Evolutionary conservation across 1,140 invertebrate species (phyloP), one percentile per base, ranked within the genome.

Genomic region (Pseudomyrmex flavicornis): DNA sequence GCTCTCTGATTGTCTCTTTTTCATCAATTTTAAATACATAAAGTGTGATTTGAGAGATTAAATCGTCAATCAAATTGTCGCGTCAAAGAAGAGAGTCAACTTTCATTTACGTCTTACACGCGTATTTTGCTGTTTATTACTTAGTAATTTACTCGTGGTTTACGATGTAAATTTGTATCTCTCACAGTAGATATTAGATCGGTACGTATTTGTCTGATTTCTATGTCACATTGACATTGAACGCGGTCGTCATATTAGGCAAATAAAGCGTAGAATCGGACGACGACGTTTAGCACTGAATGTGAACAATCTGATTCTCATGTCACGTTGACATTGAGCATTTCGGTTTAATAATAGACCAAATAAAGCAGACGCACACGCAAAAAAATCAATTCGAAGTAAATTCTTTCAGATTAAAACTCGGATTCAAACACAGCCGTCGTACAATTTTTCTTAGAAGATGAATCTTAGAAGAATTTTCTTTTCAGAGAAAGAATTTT

Each of bases 281-380:
- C 12, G 61, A 1, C n/a, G n/a, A n/a, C 35, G 35, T 68, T 76
- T 50, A 44, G n/a, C 12, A 10, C n/a, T 26, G 10, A 22, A 61
- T 20, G 20, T 26, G 58, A 46, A 5, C 62, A 66, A 76, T 68
- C 26, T 77, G 62, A 77, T 68, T 68, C 17, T 77, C 61, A 66
- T 56, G 74, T 77, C 74, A 77, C 74, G 74, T 77, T 77, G 48
- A 68, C 74, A 76, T 66, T 77, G 62, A 77, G 66, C 17, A 77
- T 44, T 48, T 68, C 20, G 61, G 4, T 35, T 35, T 35, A 35
- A 35, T 5, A 35, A 76, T 76, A 54, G 22, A 22, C 46, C 20
- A 52, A 35, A 44, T 76, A 76, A 77, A 68, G 54, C n/a, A 15
- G 48, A 65, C 52, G 62, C n/a, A 12, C 13, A 50, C 3, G 1